Percentiles rank a stretch among this genome's conserved stretches.
Conservation (phyloP, 2,888 invertebrate genomes). For the Mantis religiosa region DNA sequence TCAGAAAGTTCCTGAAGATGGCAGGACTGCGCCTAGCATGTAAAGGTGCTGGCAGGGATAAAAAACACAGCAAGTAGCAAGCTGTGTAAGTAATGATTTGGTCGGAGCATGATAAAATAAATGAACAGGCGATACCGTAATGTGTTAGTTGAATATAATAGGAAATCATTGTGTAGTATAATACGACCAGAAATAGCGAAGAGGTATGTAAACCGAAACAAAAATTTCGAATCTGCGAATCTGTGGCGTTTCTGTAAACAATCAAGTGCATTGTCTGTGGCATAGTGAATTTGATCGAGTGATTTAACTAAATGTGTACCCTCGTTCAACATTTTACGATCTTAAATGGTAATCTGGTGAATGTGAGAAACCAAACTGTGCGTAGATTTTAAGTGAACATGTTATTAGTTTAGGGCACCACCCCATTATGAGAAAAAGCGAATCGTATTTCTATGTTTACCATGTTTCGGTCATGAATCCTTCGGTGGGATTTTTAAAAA, state of each 20-base stretch:
- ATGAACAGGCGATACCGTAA: neutral
- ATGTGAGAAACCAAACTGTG: neutral
- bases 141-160: neutral
- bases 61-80: neutral
- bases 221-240: neutral
- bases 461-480: neutral
- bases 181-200: neutral
- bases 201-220: neutral
- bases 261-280: neutral
- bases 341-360: neutral
- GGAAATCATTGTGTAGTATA: neutral
- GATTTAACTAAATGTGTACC: neutral
- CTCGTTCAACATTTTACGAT: neutral
- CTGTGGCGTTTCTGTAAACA: neutral
- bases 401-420: neutral
- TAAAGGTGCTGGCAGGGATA: neutral
- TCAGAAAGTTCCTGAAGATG: neutral
- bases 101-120: neutral
- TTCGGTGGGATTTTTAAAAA: neutral
- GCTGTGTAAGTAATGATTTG: constrained; percentile 10
- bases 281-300: neutral
- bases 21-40: neutral
- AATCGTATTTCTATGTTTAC: neutral
- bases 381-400: neutral
- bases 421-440: constrained; percentile 4